Evolutionary conservation across 2,113 vertebrate genomes (phyloP), one percentile per base, ranked within the genome.

Genomic region (Callionymus lyra): DNA sequence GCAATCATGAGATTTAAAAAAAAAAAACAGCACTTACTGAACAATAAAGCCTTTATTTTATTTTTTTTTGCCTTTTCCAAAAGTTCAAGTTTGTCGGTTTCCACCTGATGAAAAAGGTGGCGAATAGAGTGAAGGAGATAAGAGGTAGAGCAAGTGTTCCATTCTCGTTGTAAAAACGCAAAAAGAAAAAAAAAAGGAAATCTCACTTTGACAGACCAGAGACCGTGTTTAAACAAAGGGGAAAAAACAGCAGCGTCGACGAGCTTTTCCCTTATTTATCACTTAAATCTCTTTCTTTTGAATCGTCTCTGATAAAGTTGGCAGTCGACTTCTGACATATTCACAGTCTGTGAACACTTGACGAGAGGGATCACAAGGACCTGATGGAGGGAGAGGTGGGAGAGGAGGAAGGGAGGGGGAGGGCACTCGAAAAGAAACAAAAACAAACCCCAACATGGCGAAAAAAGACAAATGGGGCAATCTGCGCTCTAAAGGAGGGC

Each of bases 131-230:
- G 72, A 79, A 80, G 70, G 67, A 78, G 65, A n/a, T 72, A 78
- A 75, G 81, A 80, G 81, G 79, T 83, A 83, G 81, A 82, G 74
- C 74, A 76, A 76, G 75, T 76, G 73, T 79, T 79, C 81, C 75
- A 73, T 75, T 77, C 75, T 80, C 63, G 59, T 70, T 67, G 75
- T 76, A 62, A 76, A 56, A 55, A 54, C 66, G 33, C 59, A 59
- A 68, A 67, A 79, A 67, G 58, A 40, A 42, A 21, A 13, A 6
- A 41, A 41, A 41, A 41, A 38, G 16, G 13, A 35, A 38, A 35
- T 11, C 45, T 53, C 32, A 58, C 41, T 61, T 71, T 66, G 50
- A 74, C 66, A 74, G 60, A 55, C 61, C 46, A 67, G 70, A 70
- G 74, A 8, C 21, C 21, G 21, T 27, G 21, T 15, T 32, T 33